Percentiles rank a stretch among this genome's conserved stretches.
phyloP scores from a whole-genome alignment of 2,113 vertebrate genomes.

The Rutilus rutilus region DNA sequence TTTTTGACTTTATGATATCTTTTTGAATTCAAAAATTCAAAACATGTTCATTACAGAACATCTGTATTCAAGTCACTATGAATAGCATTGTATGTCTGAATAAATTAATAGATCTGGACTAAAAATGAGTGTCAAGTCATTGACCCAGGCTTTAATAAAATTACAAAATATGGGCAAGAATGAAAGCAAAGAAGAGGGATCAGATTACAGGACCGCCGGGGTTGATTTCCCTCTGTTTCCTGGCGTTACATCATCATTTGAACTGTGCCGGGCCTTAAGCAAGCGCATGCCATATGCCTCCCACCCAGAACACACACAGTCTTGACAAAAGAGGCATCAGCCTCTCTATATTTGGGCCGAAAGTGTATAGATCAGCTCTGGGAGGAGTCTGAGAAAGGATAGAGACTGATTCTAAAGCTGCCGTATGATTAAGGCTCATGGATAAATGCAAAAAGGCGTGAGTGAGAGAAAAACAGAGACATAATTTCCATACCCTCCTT shows the following conservation, averaged over 20 bases:
- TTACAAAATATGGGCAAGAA: not conserved
- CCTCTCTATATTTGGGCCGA: conserved; percentile 57
- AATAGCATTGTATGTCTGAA: not conserved
- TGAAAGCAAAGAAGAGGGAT: conserved; percentile 60
- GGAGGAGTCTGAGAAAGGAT: conserved; percentile 40
- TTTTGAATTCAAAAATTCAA: no score
- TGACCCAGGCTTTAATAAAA: not conserved
- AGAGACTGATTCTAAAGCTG: conserved; percentile 33
- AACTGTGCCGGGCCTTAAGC: conserved; percentile 67
- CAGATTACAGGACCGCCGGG: conserved; percentile 71
- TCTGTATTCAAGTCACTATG: not conserved
- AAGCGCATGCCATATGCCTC: conserved; percentile 70
- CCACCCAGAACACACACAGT: conserved; percentile 59
- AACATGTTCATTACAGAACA: no score
- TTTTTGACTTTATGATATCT: no score
- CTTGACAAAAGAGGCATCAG: conserved; percentile 58
- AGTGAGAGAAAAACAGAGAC: conserved; percentile 52
- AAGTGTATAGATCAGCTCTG: conserved; percentile 44
- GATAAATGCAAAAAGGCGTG: conserved; percentile 46
- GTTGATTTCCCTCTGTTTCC: conserved; percentile 63
- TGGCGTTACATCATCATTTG: conserved; percentile 74
- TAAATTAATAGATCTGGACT: not conserved
- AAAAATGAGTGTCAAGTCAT: not conserved
- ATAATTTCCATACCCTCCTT: conserved; percentile 4
- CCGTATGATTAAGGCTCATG: conserved; percentile 13